These are phyloP conservation scores for Rallus limicola DNA, from an alignment of 2,113 vertebrate genomes.

Conservation along the genomic window DNA sequence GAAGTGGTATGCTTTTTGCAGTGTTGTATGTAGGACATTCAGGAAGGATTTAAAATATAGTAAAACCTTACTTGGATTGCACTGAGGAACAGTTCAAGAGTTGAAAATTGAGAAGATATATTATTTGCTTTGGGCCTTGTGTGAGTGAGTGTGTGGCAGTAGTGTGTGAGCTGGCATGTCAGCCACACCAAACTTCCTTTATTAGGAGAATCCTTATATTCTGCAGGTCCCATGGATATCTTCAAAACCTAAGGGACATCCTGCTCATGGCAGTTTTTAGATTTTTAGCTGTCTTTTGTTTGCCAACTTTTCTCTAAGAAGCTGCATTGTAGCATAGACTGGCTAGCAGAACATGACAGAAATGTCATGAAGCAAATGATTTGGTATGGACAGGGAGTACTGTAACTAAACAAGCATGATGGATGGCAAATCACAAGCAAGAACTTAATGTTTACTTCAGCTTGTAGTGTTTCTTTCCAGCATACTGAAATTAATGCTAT, in stretches of 20 bases:
- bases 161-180: background rate
- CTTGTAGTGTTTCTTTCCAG: background rate
- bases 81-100: background rate
- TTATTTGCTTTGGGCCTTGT: background rate
- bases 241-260: background rate
- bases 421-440: background rate
- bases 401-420: background rate
- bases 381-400: background rate
- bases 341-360: background rate
- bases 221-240: background rate
- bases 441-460: background rate
- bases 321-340: background rate
- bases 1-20: background rate
- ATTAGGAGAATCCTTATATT: background rate
- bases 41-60: background rate
- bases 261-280: background rate
- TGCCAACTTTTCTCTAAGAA: background rate
- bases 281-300: background rate
- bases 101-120: background rate
- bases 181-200: background rate
- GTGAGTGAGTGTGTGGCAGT: background rate
- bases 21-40: background rate
- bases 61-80: background rate
- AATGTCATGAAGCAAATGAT: background rate
- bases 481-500: background rate